A percentile compares a stretch with the other conserved stretches of the same genome.
These are phyloP conservation scores for Siniperca undulata DNA, from an alignment of 2,797 vertebrate genomes.

Conservation along the genomic window DNA sequence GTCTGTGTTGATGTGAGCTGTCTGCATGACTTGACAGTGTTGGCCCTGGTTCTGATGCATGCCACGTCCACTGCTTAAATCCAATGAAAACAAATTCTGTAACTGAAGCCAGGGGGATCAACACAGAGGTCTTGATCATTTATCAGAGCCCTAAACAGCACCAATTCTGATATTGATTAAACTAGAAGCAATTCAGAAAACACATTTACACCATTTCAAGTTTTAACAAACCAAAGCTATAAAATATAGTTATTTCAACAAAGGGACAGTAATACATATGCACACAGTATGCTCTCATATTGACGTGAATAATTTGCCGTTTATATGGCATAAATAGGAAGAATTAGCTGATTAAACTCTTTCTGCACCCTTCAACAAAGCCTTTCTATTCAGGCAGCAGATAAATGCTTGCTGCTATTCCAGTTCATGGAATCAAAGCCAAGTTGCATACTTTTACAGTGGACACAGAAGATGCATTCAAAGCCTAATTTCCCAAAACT, in stretches of 20 bases:
- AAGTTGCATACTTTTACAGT: constrained; percentile 42
- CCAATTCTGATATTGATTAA: not conserved
- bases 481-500: constrained; percentile 8
- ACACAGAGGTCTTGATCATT: not conserved
- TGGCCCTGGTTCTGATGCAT: too few species aligned
- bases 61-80: not conserved
- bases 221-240: constrained; percentile 2
- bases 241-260: not conserved
- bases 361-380: constrained; percentile 24
- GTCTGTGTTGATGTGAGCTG: too few species aligned
- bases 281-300: not conserved
- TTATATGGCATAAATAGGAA: constrained; percentile 6
- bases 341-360: constrained; percentile 7
- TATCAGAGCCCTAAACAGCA: not conserved
- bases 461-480: constrained; percentile 61
- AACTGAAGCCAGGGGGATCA: too few species aligned
- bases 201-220: not conserved
- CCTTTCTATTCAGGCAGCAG: constrained; percentile 13
- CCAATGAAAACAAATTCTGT: not conserved
- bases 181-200: not conserved
- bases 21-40: too few species aligned
- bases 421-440: constrained; percentile 29
- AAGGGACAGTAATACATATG: not conserved
- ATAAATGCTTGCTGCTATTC: constrained; percentile 34
- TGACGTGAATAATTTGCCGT: not conserved